Percentiles rank a stretch among this genome's conserved stretches.
Conservation (phyloP, 2,797 vertebrate species). For the Hozukius guyotensis region DNA sequence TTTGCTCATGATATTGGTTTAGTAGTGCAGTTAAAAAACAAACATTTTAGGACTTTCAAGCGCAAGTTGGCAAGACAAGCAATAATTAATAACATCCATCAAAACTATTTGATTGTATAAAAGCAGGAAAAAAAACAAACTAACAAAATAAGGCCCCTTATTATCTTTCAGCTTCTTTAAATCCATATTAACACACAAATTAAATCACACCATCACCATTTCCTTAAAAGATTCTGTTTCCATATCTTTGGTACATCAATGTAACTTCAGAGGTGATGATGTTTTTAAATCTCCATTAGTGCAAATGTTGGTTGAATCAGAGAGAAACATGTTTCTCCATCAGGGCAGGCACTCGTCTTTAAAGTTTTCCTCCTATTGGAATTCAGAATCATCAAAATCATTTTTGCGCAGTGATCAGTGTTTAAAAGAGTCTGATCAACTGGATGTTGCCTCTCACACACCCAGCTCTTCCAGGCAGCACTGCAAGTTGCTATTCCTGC, state of each 20-base stretch:
- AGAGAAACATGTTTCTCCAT: background rate
- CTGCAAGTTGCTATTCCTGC: slow-evolving; percentile 58
- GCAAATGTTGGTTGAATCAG: background rate
- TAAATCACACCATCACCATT: background rate
- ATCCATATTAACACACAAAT: background rate
- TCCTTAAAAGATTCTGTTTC: background rate
- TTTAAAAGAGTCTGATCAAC: background rate
- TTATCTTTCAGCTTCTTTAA: background rate
- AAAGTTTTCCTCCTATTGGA: background rate
- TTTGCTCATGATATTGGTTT: background rate
- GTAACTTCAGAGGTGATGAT: background rate
- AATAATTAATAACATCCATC: background rate
- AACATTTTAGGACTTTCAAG: background rate
- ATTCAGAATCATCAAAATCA: background rate
- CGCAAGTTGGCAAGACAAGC: background rate
- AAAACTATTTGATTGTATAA: background rate
- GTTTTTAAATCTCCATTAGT: background rate
- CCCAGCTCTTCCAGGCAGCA: slow-evolving; percentile 76
- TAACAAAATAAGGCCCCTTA: background rate
- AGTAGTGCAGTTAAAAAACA: background rate
- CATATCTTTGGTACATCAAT: background rate
- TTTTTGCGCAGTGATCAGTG: background rate
- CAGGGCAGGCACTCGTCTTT: background rate
- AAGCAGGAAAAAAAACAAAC: background rate
- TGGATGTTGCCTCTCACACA: background rate